These are phyloP conservation scores for Crematogaster levior DNA, from an alignment of 2,888 invertebrate genomes.

Conservation along the genomic window DNA sequence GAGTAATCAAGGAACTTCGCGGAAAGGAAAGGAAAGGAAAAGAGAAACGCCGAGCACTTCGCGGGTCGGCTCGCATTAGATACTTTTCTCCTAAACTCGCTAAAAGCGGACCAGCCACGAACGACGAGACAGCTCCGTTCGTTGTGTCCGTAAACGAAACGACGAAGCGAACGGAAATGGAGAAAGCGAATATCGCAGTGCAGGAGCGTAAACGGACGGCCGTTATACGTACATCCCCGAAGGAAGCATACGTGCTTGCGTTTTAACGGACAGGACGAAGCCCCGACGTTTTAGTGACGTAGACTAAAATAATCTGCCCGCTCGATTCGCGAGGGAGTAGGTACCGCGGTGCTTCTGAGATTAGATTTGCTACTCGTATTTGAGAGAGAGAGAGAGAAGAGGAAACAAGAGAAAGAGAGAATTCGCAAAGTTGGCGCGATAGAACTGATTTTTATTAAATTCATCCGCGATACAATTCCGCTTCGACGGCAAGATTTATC, in stretches of 20 bases:
- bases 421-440: conserved; percentile 43
- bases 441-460: conserved; percentile 55
- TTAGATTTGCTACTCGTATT: conserved; percentile 48
- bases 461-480: conserved; percentile 45
- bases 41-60: conserved; percentile 52
- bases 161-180: conserved; percentile 57
- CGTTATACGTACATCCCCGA: conserved; percentile 36
- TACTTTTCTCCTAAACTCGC: conserved; percentile 67
- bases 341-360: conserved; percentile 44
- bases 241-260: conserved; percentile 38
- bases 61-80: conserved; percentile 68
- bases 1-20: conserved; percentile 71
- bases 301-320: conserved; percentile 48
- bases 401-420: neutral
- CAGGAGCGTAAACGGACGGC: conserved; percentile 2
- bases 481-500: conserved; percentile 54
- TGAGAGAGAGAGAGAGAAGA: neutral
- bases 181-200: conserved; percentile 22
- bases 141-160: conserved; percentile 48
- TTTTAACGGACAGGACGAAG: conserved; percentile 46
- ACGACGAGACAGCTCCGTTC: conserved; percentile 59
- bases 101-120: conserved; percentile 56
- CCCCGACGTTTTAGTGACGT: conserved; percentile 41
- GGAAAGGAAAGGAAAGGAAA: conserved; percentile 8
- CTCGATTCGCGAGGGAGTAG: conserved; percentile 35